Base-by-base conservation (phyloP, 1,140 invertebrate species). In the Octopus sinensis region DNA sequence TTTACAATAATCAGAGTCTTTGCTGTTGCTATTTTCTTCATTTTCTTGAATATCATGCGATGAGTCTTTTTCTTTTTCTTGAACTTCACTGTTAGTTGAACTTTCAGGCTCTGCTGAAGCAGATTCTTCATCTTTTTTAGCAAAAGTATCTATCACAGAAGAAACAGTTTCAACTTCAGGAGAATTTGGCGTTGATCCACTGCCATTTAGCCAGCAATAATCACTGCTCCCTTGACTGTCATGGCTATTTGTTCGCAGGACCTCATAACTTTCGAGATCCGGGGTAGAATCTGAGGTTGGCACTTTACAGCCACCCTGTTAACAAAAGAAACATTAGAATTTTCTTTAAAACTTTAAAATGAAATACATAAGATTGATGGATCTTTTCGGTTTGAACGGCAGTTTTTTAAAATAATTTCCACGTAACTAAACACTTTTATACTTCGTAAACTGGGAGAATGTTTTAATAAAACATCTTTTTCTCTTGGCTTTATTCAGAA, bases 181-280 rank as follows among this genome's bases (percentile, higher is more conserved):
- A 13, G 77, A 79, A 23, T 76, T 80, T 5, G 43, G 81, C 7
- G 79, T 80, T 52, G 68, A 54, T 13, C 54, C 54, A 6, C 80
- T 78, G 7, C 79, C 80, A 53, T 12, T 76, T 10, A 52, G n/a
- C 53, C 51, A 82, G 13, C 53, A 56, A 7, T 75, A 68, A 10
- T 54, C 76, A 51, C 52, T 78, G 56, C 13, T 78, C 4, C 23
- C 53, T 17, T 75, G 71, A 53, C 79, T 78, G 71, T 81, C 84
- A 84, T 86, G 87, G 87, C 85, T 85, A 23, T 73, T 73, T 73
- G 68, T 73, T 13, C 78, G 82, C 62, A 89, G 82, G 79, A 89
- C 86, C 82, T 90, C 89, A 82, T 87, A 90, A 75, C 87, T 86
- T n/a, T 89, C 87, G 78, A 88, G 88, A 80, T 88, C 88, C 10